Base-by-base conservation (phyloP, 35 echinoderm and acorn worm species). In the Eucidaris tribuloides region DNA sequence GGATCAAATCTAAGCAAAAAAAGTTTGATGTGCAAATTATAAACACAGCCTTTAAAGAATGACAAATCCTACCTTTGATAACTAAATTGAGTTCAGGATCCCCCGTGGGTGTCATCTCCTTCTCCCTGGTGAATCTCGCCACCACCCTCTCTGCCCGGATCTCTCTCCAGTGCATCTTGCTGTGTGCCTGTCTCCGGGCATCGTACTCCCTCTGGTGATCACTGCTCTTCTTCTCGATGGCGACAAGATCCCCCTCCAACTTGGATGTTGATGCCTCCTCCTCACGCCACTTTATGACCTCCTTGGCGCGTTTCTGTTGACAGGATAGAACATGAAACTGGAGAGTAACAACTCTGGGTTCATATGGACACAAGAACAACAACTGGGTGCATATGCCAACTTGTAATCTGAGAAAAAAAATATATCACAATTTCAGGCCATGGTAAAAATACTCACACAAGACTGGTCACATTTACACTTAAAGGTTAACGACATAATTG, bases 41-140 rank as follows among this genome's bases (percentile, higher is more conserved):
- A n/a, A n/a, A n/a, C n/a, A n/a, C n/a, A n/a, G n/a, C n/a, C n/a
- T n/a, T n/a, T n/a, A n/a, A n/a, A n/a, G n/a, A n/a, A n/a, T n/a
- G n/a, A 83, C 5, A 19, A 41, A 79, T 24, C 68, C 81, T 46
- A 99, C 96, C 96, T 88, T 99, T 99, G 7, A 99, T 77, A 15
- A 99, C 85, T 31, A 99, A 46, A 78, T 90, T 93, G 31, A 99
- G 74, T 63, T 99, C 86, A 33, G 96, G 90, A 66, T 99, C 86
- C 7, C 49, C 71, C 42, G 83, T 92, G 4, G 78, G 61, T 19
- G 70, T 30, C 13, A 65, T 85, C 58, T 99, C 90, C 50, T 99
- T 92, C 0, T 40, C 58, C 46, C 77, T 59, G 15, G 34, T 25
- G 15, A 80, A 81, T 49, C 78, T 63, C 35, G 89, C 82, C 5